Evolutionary conservation across 2,888 invertebrate species (phyloP).

Genomic region (Chloroclysta siterata): DNA sequence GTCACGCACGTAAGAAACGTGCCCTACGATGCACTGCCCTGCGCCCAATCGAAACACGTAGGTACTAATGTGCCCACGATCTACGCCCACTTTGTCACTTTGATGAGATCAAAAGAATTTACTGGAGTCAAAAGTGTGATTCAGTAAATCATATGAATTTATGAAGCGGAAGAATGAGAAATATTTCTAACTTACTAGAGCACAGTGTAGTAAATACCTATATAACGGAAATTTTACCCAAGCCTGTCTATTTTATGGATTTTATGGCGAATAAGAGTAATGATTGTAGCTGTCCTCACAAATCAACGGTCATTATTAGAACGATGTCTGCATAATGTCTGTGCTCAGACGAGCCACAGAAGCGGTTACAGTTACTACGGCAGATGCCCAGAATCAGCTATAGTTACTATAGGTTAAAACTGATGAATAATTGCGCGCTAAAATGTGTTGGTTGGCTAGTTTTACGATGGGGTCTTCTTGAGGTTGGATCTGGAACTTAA

Average conservation of each 20-base stretch:
- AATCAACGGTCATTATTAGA: slow-evolving; percentile 53
- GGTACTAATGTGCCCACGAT: no score
- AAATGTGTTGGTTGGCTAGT: no score
- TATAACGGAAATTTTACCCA: slow-evolving; percentile 9
- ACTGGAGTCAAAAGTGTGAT: neutral
- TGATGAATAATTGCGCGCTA: no score
- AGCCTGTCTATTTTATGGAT: slow-evolving; percentile 3
- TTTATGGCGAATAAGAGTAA: slow-evolving; percentile 32
- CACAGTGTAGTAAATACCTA: neutral
- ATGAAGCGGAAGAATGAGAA: neutral
- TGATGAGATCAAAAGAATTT: slow-evolving; percentile 1
- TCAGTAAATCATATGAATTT: neutral
- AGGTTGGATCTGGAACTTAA: no score
- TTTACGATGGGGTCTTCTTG: no score
- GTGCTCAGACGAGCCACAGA: slow-evolving; percentile 34
- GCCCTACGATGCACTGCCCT: no score
- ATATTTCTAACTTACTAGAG: neutral
- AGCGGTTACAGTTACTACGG: slow-evolving; percentile 16
- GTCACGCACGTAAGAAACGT: no score
- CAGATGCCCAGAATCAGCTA: slow-evolving; percentile 4
- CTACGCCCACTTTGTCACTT: neutral
- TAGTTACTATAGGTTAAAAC: slow-evolving; percentile 3
- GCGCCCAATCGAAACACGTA: no score
- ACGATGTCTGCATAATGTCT: slow-evolving; percentile 57
- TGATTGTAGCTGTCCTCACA: slow-evolving; percentile 49